Percentiles rank a stretch among this genome's conserved stretches.
Conservation (phyloP, 2,113 vertebrate species). For the Puffinus mauretanicus region DNA sequence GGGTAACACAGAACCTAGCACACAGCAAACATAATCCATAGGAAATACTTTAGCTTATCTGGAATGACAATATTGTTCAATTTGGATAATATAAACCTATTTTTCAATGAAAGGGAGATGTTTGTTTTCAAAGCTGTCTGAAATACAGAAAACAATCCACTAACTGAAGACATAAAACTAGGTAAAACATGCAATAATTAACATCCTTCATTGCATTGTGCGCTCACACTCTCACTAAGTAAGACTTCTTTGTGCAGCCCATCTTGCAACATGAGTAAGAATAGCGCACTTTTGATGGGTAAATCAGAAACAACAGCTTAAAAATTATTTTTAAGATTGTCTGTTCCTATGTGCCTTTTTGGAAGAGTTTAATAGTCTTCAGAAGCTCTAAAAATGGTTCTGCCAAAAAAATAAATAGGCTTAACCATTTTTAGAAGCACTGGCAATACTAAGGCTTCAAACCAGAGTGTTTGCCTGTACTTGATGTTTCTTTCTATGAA, state of each 20-base stretch:
- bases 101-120: neutral
- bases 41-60: neutral
- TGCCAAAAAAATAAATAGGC: neutral
- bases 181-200: neutral
- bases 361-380: neutral
- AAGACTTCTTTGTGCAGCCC: neutral
- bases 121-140: neutral
- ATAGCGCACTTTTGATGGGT: neutral
- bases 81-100: neutral
- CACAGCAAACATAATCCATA: neutral
- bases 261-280: neutral
- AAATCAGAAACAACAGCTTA: neutral
- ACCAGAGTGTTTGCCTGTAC: neutral
- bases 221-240: rapidly evolving
- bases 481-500: neutral
- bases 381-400: neutral
- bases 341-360: neutral
- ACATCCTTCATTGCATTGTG: neutral
- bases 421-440: neutral
- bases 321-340: neutral
- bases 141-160: neutral
- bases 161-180: neutral
- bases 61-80: neutral
- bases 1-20: neutral
- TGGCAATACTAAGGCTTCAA: neutral